Evolutionary conservation across 2,888 invertebrate genomes (phyloP).

Genomic region (Agelastica alni): DNA sequence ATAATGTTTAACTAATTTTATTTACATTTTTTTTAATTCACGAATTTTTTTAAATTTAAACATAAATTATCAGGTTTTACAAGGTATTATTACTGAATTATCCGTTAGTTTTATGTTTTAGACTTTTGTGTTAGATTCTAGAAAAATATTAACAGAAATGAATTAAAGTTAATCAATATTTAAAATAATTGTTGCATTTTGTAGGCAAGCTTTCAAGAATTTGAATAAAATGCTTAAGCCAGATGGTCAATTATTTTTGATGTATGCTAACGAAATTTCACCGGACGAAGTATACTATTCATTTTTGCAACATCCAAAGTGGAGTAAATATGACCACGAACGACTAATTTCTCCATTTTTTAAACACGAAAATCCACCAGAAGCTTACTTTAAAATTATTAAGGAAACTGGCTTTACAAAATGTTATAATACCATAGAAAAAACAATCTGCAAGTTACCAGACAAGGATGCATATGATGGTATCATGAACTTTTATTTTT

Average conservation of each 20-base stretch:
- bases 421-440: neutral
- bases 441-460: slow-evolving; percentile 8
- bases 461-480: slow-evolving; percentile 17
- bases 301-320: slow-evolving; percentile 20
- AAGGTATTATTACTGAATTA: no score
- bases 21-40: no score
- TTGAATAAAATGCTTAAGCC: slow-evolving; percentile 68
- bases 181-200: no score
- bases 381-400: slow-evolving; percentile 13
- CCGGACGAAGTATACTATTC: slow-evolving; percentile 17
- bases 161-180: no score
- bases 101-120: no score
- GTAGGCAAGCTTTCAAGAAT: slow-evolving; percentile 65
- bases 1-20: no score
- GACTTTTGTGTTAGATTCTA: no score
- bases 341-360: slow-evolving; percentile 19
- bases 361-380: neutral
- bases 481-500: no score
- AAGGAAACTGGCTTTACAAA: slow-evolving; percentile 15
- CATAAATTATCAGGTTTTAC: no score
- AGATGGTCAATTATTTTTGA: slow-evolving; percentile 70
- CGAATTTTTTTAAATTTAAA: no score
- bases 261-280: slow-evolving; percentile 55
- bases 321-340: slow-evolving; percentile 24
- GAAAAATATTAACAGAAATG: no score